Evolutionary conservation across 2,888 invertebrate species (phyloP).

Genomic region (Belgica antarctica): DNA sequence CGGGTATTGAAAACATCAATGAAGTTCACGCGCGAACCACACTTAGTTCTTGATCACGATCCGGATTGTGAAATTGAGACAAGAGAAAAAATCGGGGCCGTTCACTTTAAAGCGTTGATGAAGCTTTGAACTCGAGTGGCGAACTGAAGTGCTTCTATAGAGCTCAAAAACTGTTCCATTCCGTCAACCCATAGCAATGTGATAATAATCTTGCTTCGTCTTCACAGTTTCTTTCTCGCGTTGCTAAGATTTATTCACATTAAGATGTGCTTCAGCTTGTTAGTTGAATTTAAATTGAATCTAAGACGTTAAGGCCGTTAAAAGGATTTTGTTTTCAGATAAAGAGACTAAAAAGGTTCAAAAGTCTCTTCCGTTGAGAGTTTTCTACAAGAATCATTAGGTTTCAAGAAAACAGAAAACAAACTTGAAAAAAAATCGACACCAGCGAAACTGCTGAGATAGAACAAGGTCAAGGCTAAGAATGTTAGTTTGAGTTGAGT

Average conservation of each 20-base stretch:
- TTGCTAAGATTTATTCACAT: conserved; percentile 6
- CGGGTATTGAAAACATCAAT: background rate
- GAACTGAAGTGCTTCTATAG: background rate
- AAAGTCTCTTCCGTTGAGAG: no score
- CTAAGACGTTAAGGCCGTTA: background rate
- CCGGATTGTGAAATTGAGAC: background rate
- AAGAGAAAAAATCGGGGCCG: background rate
- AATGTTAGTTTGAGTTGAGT: no score
- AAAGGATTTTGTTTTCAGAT: background rate
- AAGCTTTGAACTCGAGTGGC: background rate
- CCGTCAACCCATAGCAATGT: background rate
- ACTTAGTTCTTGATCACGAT: background rate
- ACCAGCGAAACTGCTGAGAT: no score
- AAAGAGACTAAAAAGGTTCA: no score
- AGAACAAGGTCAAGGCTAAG: no score
- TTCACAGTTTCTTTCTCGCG: background rate
- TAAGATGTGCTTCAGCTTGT: no score
- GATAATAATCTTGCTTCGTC: conserved; percentile 11
- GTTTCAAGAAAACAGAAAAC: no score
- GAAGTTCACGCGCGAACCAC: background rate
- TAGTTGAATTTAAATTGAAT: no score
- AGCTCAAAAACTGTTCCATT: background rate
- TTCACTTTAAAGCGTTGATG: background rate
- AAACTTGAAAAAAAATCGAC: no score
- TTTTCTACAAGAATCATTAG: no score